These are phyloP conservation scores for Eubasilissa regina DNA, from an alignment of 1,140 invertebrate species.

Conservation along the genomic window DNA sequence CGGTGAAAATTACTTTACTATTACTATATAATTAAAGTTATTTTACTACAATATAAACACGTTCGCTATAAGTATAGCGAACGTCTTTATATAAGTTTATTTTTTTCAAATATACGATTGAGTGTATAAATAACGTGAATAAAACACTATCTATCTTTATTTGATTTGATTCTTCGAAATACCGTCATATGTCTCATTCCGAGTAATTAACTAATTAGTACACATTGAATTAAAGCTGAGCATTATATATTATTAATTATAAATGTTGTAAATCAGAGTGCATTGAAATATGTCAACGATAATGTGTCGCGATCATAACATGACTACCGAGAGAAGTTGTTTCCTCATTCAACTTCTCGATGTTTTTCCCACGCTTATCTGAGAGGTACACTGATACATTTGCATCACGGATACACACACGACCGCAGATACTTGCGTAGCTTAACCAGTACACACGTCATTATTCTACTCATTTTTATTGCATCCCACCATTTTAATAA, in stretches of 20 bases:
- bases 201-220: too few relatives aligned
- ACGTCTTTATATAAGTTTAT: too few relatives aligned
- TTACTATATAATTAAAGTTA: too few relatives aligned
- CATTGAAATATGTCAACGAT: constrained; percentile 16
- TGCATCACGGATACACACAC: background rate
- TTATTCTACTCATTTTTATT: background rate
- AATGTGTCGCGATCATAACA: constrained; percentile 1
- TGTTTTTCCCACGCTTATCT: constrained; percentile 28
- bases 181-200: too few relatives aligned
- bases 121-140: background rate
- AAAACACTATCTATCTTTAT: background rate
- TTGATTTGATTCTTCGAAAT: background rate
- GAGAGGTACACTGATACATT: background rate
- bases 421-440: background rate
- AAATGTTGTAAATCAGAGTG: background rate
- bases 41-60: too few relatives aligned
- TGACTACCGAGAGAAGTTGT: background rate
- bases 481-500: too few relatives aligned
- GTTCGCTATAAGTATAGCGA: too few relatives aligned
- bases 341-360: constrained; percentile 11
- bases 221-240: too few relatives aligned
- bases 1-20: too few relatives aligned
- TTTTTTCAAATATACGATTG: too few relatives aligned
- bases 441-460: background rate
- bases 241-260: too few relatives aligned